Percentiles rank a stretch among this genome's conserved stretches.
phyloP scores from a whole-genome alignment of 2,888 invertebrate genomes.

The Drosophila neonasuta region DNA sequence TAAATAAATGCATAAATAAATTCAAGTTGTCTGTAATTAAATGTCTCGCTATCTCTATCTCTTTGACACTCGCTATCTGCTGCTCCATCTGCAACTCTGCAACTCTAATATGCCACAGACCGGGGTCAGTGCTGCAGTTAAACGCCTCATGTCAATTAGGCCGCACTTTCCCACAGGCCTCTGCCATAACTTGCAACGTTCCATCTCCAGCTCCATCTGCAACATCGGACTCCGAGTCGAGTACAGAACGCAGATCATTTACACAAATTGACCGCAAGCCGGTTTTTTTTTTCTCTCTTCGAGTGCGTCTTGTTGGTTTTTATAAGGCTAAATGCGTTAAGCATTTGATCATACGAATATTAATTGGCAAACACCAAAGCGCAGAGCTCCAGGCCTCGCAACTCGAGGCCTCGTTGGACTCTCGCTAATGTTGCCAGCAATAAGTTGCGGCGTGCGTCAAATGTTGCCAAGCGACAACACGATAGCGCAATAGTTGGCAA shows the following conservation, averaged over 20 bases:
- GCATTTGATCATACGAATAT: constrained; percentile 78
- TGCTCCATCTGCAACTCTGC: not conserved
- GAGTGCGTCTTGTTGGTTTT: constrained; percentile 70
- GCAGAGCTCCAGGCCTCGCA: constrained; percentile 47
- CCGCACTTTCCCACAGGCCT: constrained; percentile 69
- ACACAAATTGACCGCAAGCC: constrained; percentile 72
- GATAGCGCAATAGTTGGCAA: constrained; percentile 35
- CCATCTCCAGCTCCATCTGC: not conserved
- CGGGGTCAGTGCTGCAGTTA: constrained; percentile 54
- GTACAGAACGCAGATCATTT: constrained; percentile 63
- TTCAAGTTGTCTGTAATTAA: constrained; percentile 56
- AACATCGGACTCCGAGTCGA: not conserved
- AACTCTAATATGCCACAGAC: not conserved
- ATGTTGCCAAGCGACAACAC: constrained; percentile 47
- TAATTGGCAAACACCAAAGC: constrained; percentile 75
- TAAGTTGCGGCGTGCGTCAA: constrained; percentile 70
- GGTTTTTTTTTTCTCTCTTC: constrained; percentile 45
- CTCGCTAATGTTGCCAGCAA: constrained; percentile 67
- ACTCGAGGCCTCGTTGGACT: constrained; percentile 9
- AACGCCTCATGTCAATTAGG: constrained; percentile 70
- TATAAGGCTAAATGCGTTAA: constrained; percentile 78
- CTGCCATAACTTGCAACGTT: constrained; percentile 22
- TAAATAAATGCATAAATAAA: constrained; percentile 56
- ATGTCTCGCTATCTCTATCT: constrained; percentile 36
- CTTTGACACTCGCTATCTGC: constrained; percentile 4